phyloP scores from a whole-genome alignment of 2,888 invertebrate species.

The Heliconius aoede region DNA sequence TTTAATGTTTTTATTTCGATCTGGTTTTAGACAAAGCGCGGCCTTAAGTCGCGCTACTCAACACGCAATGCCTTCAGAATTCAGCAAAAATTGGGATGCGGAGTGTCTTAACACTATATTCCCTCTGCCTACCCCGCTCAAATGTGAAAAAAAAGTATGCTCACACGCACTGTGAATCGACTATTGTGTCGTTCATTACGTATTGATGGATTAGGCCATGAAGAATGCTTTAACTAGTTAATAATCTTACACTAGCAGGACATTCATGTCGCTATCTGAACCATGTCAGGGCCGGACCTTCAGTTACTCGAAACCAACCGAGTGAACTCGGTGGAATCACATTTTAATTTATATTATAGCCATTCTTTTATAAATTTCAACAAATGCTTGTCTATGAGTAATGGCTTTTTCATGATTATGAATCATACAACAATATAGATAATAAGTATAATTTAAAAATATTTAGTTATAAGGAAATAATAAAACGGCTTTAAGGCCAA shows the following conservation, averaged over 20 bases:
- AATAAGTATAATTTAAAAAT: background rate
- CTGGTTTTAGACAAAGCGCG: too few species aligned
- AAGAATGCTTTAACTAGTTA: slow-evolving; percentile 17
- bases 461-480: slow-evolving; percentile 4
- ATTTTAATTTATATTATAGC: background rate
- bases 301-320: slow-evolving; percentile 56
- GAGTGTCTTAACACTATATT: too few species aligned
- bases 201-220: slow-evolving; percentile 24
- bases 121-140: too few species aligned
- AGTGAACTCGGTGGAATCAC: slow-evolving; percentile 3
- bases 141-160: background rate
- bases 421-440: background rate
- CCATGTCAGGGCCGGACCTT: slow-evolving; percentile 72
- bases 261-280: slow-evolving; percentile 59
- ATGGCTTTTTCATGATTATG: background rate
- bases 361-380: background rate
- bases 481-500: background rate
- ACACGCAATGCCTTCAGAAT: too few species aligned
- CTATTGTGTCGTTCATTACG: slow-evolving; percentile 3
- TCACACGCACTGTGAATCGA: background rate
- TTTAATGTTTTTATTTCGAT: too few species aligned
- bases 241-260: slow-evolving; percentile 23
- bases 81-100: too few species aligned
- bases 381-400: background rate
- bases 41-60: too few species aligned